Conservation (phyloP, 2,888 invertebrate species). For the Orthosia gothica region DNA sequence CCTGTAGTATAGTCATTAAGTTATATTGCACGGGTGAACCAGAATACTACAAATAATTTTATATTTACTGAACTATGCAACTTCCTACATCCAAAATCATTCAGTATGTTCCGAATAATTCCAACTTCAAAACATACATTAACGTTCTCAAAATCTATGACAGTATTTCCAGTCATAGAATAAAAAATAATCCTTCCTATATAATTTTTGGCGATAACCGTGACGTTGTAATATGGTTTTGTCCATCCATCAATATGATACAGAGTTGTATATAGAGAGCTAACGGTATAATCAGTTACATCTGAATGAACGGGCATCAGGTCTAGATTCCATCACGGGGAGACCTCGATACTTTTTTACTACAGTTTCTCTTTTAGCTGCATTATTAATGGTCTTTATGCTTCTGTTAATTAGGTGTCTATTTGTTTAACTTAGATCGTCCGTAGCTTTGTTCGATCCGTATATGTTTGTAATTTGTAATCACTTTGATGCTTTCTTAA, state of each 20-base stretch:
- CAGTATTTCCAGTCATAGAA: conserved; percentile 20
- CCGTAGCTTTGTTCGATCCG: conserved; percentile 43
- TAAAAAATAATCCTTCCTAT: conserved; percentile 33
- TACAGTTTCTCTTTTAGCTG: conserved; percentile 83
- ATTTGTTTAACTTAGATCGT: conserved; percentile 58
- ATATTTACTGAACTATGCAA: neutral
- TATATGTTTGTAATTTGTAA: conserved; percentile 69
- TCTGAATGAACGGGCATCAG: conserved; percentile 76
- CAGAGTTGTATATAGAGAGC: conserved; percentile 58
- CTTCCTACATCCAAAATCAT: neutral
- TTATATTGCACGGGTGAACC: neutral
- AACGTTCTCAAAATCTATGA: conserved; percentile 41
- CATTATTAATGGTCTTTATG: conserved; percentile 73
- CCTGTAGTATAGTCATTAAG: neutral
- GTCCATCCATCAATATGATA: conserved; percentile 57
- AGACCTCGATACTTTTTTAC: conserved; percentile 84
- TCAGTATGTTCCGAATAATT: neutral
- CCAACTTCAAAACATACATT: conserved; percentile 5
- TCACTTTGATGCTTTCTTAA: conserved; percentile 61
- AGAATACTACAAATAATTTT: neutral
- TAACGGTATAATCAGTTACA: conserved; percentile 75
- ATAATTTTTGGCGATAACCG: conserved; percentile 53
- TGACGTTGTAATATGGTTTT: conserved; percentile 58
- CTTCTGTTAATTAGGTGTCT: conserved; percentile 69
- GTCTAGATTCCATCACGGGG: conserved; percentile 81